These are phyloP conservation scores for Vulpes vulpes DNA, from an alignment of 2,113 vertebrate genomes.

Conservation along the genomic window DNA sequence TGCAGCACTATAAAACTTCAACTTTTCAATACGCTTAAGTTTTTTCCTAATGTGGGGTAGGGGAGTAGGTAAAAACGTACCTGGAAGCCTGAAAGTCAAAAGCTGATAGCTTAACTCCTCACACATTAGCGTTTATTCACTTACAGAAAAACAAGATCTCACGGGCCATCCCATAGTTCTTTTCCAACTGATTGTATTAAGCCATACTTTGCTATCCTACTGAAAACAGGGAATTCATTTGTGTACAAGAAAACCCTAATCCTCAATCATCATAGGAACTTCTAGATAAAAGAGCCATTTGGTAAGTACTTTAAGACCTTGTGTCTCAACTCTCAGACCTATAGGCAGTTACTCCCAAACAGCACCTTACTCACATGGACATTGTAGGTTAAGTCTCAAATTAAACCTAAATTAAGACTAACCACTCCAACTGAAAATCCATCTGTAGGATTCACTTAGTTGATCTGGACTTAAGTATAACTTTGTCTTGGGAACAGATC, in stretches of 20 bases:
- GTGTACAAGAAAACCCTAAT: slow-evolving; percentile 27
- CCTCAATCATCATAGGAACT: neutral
- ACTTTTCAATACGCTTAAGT: no score
- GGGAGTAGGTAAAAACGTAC: no score
- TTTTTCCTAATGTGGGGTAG: no score
- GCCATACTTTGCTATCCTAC: neutral
- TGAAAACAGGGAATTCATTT: neutral
- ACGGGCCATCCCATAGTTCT: no score
- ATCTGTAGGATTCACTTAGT: neutral
- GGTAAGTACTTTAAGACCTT: neutral
- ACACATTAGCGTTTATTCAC: no score
- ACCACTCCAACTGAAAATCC: neutral
- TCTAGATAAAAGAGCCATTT: neutral
- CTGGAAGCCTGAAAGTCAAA: no score
- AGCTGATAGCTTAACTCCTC: no score
- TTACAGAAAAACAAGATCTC: no score
- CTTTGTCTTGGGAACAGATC: no score
- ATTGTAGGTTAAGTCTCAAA: neutral
- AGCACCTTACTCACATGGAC: neutral
- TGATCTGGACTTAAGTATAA: no score
- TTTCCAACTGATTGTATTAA: no score
- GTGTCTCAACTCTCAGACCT: neutral
- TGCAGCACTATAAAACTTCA: no score
- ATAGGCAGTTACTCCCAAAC: neutral
- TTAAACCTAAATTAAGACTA: neutral